Evolutionary conservation across 2,113 vertebrate genomes (phyloP), one percentile per base, ranked within the genome.

Genomic region (Aphelocoma coerulescens): DNA sequence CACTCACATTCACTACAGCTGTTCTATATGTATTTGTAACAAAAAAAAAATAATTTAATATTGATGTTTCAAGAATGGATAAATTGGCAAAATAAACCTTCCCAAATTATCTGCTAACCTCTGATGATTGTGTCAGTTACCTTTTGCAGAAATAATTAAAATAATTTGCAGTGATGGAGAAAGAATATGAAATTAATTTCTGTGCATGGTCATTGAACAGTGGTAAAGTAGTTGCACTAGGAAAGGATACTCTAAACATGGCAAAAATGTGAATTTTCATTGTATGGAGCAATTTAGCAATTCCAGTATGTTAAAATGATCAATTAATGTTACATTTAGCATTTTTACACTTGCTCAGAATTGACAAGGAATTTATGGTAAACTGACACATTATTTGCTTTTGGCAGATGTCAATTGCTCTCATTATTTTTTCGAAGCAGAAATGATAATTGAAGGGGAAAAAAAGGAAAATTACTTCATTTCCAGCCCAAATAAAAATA

Each of bases 81-180:
- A 87, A 91, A 95, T 75, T 63, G 65, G 76, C 66, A 93, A 90
- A 94, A 89, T 94, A 93, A 92, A 87, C 51, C 72, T 59, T 92
- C 37, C 58, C 46, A 61, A 68, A 77, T 90, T 23, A 95, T 74
- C 78, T 76, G 27, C 33, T 93, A 95, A 90, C 86, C 87, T 95
- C 82, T 83, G 44, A 55, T 78, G 95, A 95, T 94, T 87, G 57
- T 92, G 55, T 26, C 93, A 96, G 90, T 91, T 90, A 85, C 46
- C 35, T 84, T 89, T 91, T 92, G 85, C 62, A 89, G 44, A 91
- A 91, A 59, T 76, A 96, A 95, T 96, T 96, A 96, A 96, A 95
- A 90, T 93, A 90, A 96, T 94, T 96, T 94, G 46, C 67, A 92
- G 55, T 71, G 59, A 41, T 41, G 30, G 37, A 69, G 35, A 95